Evolutionary conservation across 2,888 invertebrate genomes (phyloP).

Genomic region (Graphium colonna): DNA sequence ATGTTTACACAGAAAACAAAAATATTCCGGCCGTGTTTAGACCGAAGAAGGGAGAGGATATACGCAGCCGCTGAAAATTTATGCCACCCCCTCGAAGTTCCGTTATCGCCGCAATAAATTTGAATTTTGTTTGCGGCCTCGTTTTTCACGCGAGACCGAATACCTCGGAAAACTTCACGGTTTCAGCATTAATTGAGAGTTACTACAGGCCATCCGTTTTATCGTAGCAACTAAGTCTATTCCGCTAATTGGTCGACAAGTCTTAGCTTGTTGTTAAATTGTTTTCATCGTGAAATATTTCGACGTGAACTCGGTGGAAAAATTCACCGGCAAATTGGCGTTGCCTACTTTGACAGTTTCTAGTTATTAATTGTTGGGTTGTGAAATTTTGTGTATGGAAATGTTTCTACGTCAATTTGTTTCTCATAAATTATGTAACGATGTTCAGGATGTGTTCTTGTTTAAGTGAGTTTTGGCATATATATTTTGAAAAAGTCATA

Average conservation of each 20-base stretch:
- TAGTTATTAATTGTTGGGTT: no score
- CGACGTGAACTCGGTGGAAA: no score
- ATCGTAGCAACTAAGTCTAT: conserved; percentile 17
- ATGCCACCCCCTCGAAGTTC: conserved; percentile 64
- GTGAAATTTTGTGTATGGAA: no score
- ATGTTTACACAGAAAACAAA: conserved; percentile 18
- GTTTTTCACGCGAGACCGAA: conserved; percentile 39
- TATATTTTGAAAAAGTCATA: no score
- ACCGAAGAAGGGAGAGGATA: conserved; percentile 39
- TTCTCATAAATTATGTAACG: no score
- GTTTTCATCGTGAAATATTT: no score
- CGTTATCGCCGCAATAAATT: conserved; percentile 69
- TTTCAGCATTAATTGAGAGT: conserved; percentile 52
- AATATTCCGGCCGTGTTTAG: conserved; percentile 21
- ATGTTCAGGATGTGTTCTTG: no score
- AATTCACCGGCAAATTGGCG: no score
- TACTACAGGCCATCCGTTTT: conserved; percentile 33
- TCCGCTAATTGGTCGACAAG: conserved; percentile 12
- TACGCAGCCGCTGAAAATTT: conserved; percentile 50
- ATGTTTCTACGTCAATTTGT: no score
- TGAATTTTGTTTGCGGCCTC: conserved; percentile 52
- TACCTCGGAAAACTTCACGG: conserved; percentile 42
- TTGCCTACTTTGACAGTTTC: no score
- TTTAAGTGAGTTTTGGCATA: no score
- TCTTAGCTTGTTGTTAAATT: neutral